Evolutionary conservation across 1,140 invertebrate species (phyloP), one percentile per base, ranked within the genome.

Genomic region (Gerris buenoi): DNA sequence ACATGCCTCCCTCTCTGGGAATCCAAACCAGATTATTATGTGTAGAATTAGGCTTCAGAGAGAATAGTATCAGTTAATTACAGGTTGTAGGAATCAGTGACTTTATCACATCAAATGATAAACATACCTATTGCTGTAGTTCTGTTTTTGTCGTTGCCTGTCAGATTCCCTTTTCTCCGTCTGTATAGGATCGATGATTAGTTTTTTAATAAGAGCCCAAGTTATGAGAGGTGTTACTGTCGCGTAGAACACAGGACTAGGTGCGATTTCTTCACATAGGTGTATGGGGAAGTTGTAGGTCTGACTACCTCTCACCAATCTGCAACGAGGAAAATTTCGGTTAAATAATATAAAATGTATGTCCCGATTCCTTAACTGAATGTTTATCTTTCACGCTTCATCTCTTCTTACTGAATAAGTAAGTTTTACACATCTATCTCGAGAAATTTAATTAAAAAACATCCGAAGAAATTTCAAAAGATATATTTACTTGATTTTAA

Each of bases 221-320:
- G 85, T 83, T 56, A 95, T 78, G 1, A 95, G 61, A 0, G 95
- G 95, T 0, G 89, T 83, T 0, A 95, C 79, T 0, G 94, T 95
- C 1, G 93, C 95, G 75, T 98, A 98, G 76, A 98, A 92, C 27
- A 97, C 80, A 0, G 95, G 89, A 23, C 88, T 86, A 1, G 93
- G 90, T 68, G 93, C 79, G 2, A 97, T 80, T 73, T 95, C 90
- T 72, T 97, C 92, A 70, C 91, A 92, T 22, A 98, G 76, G 73
- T 93, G 88, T 71, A 97, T 90, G 0, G 94, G 93, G 71, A 97
- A 91, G 23, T 86, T 80, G 74, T 94, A 96, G 0, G 86, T 87
- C 78, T 98, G 95, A 66, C 87, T 89, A 1, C 91, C 91, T 70
- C 94, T 84, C 15, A 83, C 84, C 73, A 96, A 81, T 79, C 91